Conservation (phyloP, 2,888 invertebrate species). For the Meganola albula region DNA sequence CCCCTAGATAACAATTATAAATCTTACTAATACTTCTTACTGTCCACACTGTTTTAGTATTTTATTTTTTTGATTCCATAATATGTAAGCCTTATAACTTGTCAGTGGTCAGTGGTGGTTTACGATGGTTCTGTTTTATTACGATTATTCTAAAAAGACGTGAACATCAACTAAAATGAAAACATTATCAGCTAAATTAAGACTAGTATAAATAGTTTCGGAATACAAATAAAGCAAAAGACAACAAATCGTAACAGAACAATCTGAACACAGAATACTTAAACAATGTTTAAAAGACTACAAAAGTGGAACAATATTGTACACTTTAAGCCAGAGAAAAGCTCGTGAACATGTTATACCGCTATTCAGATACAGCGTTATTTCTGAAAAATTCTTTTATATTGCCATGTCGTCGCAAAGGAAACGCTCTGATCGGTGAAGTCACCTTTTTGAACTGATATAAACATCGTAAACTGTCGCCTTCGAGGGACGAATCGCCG, state of each 20-base stretch:
- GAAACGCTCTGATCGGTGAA: constrained; percentile 56
- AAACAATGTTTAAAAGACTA: constrained; percentile 11
- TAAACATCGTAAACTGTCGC: constrained; percentile 41
- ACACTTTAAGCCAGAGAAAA: constrained; percentile 20
- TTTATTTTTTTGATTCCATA: constrained; percentile 24
- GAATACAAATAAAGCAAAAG: no score
- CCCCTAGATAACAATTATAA: constrained; percentile 69
- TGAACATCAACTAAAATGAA: no score
- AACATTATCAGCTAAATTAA: no score
- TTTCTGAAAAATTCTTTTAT: constrained; percentile 55
- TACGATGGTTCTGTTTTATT: no score
- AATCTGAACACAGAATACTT: no score
- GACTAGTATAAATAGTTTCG: no score
- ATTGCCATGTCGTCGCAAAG: constrained; percentile 39
- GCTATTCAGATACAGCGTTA: constrained; percentile 49
- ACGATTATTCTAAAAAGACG: no score
- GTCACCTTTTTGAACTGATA: constrained; percentile 63
- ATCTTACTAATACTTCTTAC: constrained; percentile 67
- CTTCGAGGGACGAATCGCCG: constrained; percentile 40
- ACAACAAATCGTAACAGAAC: no score
- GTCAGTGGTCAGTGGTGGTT: no score
- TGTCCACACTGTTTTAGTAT: constrained; percentile 53
- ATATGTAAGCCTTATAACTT: no score
- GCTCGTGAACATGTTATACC: constrained; percentile 30
- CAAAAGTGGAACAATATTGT: constrained; percentile 16